Evolutionary conservation across 2,797 vertebrate genomes (phyloP), one percentile per base, ranked within the genome.

Genomic region (Argentina silus): DNA sequence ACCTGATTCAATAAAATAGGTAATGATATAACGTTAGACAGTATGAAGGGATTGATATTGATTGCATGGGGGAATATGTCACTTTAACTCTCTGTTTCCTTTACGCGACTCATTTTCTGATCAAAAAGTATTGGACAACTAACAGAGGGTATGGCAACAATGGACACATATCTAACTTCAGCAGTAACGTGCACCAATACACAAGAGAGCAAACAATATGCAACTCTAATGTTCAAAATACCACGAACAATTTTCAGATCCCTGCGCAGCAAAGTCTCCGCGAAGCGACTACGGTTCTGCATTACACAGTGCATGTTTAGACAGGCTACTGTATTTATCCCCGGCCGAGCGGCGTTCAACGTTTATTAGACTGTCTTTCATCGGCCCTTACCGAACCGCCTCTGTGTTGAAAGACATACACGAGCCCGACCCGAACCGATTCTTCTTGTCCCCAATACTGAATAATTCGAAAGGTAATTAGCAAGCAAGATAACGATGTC

Each of bases 391-490:
- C 87, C 80, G 80, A 87, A 80, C 80, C 87, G 82, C 81, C 84
- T 80, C 83, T 78, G 79, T 76, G 78, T 76, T 82, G 82, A 77
- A 81, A 86, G 86, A 69, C 63, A 80, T 73, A 81, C 84, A 83
- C 60, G 77, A 82, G 83, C 83, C 83, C 81, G 86, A 90, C 86
- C 85, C 69, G 78, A 84, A 82, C 80, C 77, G 72, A 80, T 79
- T 74, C 85, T 71, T 68, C 80, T 71, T 77, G 72, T 85, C 81
- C 79, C 74, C 64, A 83, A 85, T 82, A 89, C 83, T 82, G 84
- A 89, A 91, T 88, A 88, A 90, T 88, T 81, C 85, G 83, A 81
- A 68, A 80, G 87, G 86, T 87, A 89, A 93, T 89, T 87, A 89
- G 85, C 91, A 42, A 83, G 74, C 77, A 70, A 85, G 83, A 90